Evolutionary conservation across 2,797 vertebrate genomes (phyloP), one percentile per base, ranked within the genome.

Genomic region (Huso huso): DNA sequence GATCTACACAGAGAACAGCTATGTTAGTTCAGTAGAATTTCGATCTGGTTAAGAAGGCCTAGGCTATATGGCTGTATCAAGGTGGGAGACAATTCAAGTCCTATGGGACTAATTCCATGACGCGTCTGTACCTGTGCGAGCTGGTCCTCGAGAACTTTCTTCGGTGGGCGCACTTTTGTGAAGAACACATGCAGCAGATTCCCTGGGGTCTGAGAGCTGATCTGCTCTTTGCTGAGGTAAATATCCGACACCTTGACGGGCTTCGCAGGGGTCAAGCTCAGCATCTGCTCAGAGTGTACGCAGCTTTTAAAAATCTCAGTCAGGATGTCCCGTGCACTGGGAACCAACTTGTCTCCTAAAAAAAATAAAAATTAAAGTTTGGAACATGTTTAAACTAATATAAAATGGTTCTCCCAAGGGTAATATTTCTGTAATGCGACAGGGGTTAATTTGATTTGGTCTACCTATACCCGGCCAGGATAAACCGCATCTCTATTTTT

Each of bases 201-300:
- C 15, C 95, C 96, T 0, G 96, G 94, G 0, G 93, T 96, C 85
- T 97, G 95, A 51, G 93, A 90, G 76, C 94, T 97, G 77, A 98
- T 98, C 82, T 98, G 97, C 77, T 99, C 97, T 80, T 98, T 99
- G 82, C 94, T 99, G 48, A 99, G 94, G 77, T 93, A 98, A 81
- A 99, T 95, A 75, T 99, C 97, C 0, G 94, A 91, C 53, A 96
- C 94, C 79, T 97, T 97, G 18, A 95, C 79, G 12, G 94, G 94
- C 72, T 98, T 99, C 0, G 89, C 80, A 0, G 95, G 95, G 0
- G 93, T 92, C 63, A 98, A 89, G 83, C 95, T 98, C 77, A 97
- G 86, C 83, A 92, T 93, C 80, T 98, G 97, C 72, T 99, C 96
- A 0, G 96, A 96, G 65, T 95, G 93, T 68, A 93, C 73, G 1